These are phyloP conservation scores for Rhorus exstirpatorius DNA, from an alignment of 2,888 invertebrate species.

Conservation along the genomic window DNA sequence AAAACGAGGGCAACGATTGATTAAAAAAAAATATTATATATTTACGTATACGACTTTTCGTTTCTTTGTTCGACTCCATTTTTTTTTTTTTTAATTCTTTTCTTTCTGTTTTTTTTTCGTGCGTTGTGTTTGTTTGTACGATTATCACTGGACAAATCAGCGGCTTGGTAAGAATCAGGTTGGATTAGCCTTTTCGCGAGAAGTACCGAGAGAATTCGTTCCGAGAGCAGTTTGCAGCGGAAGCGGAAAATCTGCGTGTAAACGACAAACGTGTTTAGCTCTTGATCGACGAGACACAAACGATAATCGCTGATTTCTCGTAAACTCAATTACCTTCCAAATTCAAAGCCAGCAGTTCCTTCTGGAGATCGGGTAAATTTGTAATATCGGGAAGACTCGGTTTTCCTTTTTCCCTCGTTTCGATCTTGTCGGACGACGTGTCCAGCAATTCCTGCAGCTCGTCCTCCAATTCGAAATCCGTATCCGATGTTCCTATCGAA, in stretches of 20 bases:
- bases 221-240: slow-evolving; percentile 61
- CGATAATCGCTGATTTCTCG: neutral
- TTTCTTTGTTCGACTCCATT: slow-evolving; percentile 10
- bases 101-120: neutral
- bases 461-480: slow-evolving; percentile 89
- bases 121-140: neutral
- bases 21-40: too few species aligned
- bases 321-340: slow-evolving; percentile 77
- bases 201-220: slow-evolving; percentile 25
- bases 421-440: slow-evolving; percentile 15
- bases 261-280: slow-evolving; percentile 39
- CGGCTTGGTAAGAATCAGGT: slow-evolving; percentile 9
- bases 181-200: slow-evolving; percentile 43
- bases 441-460: slow-evolving; percentile 89
- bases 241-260: slow-evolving; percentile 72
- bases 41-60: neutral
- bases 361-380: slow-evolving; percentile 76
- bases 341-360: slow-evolving; percentile 73
- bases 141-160: neutral
- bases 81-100: neutral
- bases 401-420: slow-evolving; percentile 17
- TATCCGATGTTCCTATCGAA: slow-evolving; percentile 86
- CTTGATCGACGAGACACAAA: neutral
- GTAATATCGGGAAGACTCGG: slow-evolving; percentile 66
- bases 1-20: too few species aligned